Conservation (phyloP, 2,113 vertebrate species). For the Hippotragus niger region DNA sequence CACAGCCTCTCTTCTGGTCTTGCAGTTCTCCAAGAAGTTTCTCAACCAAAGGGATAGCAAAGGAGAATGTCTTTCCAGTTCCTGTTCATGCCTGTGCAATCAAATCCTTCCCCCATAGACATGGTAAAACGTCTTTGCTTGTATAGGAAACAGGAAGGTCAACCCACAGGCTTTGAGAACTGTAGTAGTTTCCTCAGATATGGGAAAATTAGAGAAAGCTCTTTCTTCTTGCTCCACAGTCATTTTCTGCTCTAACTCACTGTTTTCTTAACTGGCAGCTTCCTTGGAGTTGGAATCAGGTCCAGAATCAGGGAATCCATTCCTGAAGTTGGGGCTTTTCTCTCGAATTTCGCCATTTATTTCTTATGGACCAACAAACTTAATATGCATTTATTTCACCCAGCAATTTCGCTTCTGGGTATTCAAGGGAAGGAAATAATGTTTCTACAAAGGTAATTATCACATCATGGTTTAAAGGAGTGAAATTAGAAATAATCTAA, state of each 20-base stretch:
- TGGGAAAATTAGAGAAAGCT: neutral
- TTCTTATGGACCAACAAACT: neutral
- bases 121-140: neutral
- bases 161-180: neutral
- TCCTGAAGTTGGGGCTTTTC: neutral
- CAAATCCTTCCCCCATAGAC: constrained; percentile 83
- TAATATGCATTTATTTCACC: neutral
- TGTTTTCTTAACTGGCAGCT: neutral
- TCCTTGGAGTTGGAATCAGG: neutral
- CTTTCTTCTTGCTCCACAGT: neutral
- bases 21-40: constrained; percentile 82
- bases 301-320: neutral
- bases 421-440: neutral
- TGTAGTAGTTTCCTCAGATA: neutral
- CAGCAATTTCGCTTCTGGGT: neutral
- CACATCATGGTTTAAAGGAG: neutral
- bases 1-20: constrained; percentile 83
- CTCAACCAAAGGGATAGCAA: constrained; percentile 92
- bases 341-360: neutral
- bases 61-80: constrained; percentile 97
- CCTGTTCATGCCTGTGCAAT: constrained; percentile 95
- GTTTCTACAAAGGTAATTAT: neutral
- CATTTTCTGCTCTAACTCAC: neutral
- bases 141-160: neutral
- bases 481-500: neutral